These are phyloP conservation scores for Capreolus pygargus DNA, from an alignment of 2,113 vertebrate species.

Conservation along the genomic window DNA sequence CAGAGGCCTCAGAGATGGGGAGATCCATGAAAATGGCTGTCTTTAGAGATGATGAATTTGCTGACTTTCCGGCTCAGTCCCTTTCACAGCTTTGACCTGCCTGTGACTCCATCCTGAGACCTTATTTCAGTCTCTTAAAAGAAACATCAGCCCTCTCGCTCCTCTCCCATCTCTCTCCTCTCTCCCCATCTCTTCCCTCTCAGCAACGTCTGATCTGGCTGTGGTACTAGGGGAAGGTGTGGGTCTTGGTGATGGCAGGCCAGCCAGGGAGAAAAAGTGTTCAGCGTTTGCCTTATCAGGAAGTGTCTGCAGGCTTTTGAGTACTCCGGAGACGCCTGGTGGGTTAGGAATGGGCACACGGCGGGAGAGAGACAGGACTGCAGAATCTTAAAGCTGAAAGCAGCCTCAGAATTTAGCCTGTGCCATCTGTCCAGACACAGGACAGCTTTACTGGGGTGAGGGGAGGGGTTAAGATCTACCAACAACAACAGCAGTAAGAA, in stretches of 20 bases:
- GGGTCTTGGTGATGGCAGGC: neutral
- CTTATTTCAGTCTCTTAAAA: neutral
- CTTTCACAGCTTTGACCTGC: neutral
- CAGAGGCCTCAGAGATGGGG: neutral
- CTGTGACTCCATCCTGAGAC: neutral
- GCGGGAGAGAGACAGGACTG: neutral
- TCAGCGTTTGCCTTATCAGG: neutral
- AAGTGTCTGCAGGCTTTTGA: neutral
- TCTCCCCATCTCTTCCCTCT: neutral
- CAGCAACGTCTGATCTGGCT: neutral
- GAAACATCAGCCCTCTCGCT: neutral
- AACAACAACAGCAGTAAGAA: rapidly evolving
- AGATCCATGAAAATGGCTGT: neutral
- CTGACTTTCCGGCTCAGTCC: neutral
- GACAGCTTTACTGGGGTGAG: neutral
- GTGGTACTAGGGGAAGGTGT: neutral
- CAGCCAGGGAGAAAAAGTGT: neutral
- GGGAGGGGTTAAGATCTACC: neutral
- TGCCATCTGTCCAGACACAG: neutral
- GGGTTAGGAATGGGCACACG: neutral
- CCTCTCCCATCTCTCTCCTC: neutral
- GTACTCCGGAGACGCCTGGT: neutral
- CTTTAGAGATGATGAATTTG: neutral
- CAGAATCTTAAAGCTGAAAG: neutral
- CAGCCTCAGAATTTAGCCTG: neutral